These are phyloP conservation scores for Galagoides demidoff DNA, from an alignment of 2,797 vertebrate genomes.

Conservation along the genomic window DNA sequence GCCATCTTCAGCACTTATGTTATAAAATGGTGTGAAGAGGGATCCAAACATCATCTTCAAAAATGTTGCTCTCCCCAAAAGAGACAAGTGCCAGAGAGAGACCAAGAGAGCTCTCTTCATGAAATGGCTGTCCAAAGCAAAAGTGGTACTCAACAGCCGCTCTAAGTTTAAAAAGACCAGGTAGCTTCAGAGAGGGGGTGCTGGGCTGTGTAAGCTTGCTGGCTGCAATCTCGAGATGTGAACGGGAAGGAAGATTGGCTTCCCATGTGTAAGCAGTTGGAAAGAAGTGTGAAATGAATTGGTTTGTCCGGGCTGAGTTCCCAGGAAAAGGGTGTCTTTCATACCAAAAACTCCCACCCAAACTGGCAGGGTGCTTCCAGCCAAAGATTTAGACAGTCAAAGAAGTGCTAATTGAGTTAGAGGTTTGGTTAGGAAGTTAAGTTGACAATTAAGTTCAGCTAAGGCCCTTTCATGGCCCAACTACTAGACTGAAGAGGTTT, in stretches of 20 bases:
- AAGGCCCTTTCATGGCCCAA: conserved; percentile 50
- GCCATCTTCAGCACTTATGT: conserved; percentile 73
- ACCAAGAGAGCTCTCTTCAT: background rate
- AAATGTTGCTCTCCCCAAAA: conserved; percentile 50
- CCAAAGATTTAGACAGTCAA: conserved; percentile 79
- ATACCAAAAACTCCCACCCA: conserved; percentile 73
- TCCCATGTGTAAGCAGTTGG: conserved; percentile 72
- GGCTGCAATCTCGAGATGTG: conserved; percentile 62
- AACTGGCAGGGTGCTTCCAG: conserved; percentile 78
- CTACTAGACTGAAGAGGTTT: background rate
- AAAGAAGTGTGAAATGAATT: conserved; percentile 79
- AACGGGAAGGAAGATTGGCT: conserved; percentile 61
- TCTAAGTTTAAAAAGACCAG: background rate
- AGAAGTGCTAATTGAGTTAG: conserved; percentile 82
- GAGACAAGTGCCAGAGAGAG: background rate
- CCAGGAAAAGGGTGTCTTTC: conserved; percentile 79
- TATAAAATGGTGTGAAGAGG: conserved; percentile 70
- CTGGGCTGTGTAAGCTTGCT: conserved; percentile 48
- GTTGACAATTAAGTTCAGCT: conserved; percentile 75
- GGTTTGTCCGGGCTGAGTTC: conserved; percentile 77
- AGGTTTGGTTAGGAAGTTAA: conserved; percentile 81
- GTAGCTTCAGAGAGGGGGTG: background rate
- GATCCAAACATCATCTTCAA: conserved; percentile 69
- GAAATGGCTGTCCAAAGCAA: conserved; percentile 28
- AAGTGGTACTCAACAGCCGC: conserved; percentile 33